A percentile compares a stretch with the other conserved stretches of the same genome.
These are phyloP conservation scores for Phallusia fumigata DNA, from an alignment of 23 tunicate genomes.

Conservation along the genomic window DNA sequence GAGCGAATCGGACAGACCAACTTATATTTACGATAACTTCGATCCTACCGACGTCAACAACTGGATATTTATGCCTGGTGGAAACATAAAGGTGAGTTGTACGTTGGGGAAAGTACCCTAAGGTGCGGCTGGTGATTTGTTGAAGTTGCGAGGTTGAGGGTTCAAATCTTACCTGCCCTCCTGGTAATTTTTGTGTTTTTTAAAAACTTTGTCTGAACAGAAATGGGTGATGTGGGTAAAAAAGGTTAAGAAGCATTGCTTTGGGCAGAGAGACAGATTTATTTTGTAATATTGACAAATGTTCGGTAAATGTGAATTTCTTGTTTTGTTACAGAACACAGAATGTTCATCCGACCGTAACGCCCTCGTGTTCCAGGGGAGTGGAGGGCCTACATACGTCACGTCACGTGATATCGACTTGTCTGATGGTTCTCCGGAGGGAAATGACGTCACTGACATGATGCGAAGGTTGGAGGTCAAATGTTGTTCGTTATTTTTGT, in stretches of 20 bases:
- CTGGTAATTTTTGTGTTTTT: too few relatives aligned
- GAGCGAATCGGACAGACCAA: slow-evolving; percentile 31
- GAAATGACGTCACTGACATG: slow-evolving; percentile 14
- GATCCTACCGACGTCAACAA: slow-evolving; percentile 36
- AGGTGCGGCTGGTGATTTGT: too few relatives aligned
- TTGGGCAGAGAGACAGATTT: too few relatives aligned
- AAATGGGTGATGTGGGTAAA: too few relatives aligned
- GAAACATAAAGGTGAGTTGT: slow-evolving; percentile 24
- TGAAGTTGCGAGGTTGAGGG: too few relatives aligned
- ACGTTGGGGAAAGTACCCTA: too few relatives aligned
- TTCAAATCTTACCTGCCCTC: too few relatives aligned
- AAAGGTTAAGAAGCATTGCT: too few relatives aligned
- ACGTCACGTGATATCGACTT: slow-evolving; percentile 74
- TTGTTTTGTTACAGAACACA: neutral
- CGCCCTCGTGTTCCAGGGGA: slow-evolving; percentile 28
- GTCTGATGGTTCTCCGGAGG: slow-evolving; percentile 24
- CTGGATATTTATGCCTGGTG: slow-evolving; percentile 70
- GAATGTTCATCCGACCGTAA: slow-evolving; percentile 45
- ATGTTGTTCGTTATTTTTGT: too few relatives aligned
- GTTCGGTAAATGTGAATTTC: too few relatives aligned
- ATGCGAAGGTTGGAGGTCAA: slow-evolving; percentile 17
- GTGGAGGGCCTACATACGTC: slow-evolving; percentile 24
- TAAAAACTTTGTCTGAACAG: too few relatives aligned
- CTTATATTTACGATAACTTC: slow-evolving; percentile 42
- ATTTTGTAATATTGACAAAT: too few relatives aligned